Evolutionary conservation across 2,113 vertebrate species (phyloP), one percentile per base, ranked within the genome.

Genomic region (Triplophysa tibetana): DNA sequence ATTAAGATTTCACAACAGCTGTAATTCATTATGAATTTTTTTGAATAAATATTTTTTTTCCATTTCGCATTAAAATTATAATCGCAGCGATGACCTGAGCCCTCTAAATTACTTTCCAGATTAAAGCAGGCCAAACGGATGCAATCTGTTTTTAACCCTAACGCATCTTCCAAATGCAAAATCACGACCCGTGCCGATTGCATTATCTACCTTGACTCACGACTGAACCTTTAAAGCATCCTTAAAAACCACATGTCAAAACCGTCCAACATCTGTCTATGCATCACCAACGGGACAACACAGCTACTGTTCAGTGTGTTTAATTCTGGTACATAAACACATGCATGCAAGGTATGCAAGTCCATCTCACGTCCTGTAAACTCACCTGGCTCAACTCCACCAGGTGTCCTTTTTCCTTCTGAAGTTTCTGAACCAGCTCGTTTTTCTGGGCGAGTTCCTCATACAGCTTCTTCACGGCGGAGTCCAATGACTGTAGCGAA

Each of bases 371-470:
- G 10, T 6, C 0, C 43, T 12, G 10, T 11, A 24, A n/a, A 33
- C 90, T 86, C 77, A 93, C 93, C 91, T 93, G 89, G 68, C 89
- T 89, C 68, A 92, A 87, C 70, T 93, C 90, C 79, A 89, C 87
- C 78, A 93, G 85, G 77, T 92, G 90, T 11, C 91, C 89, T 33
- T 91, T 93, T 79, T 93, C 93, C 33, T 87, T 87, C 82, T 91
- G 89, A 21, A 92, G 86, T 78, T 88, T 91, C 73, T 88, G 85
- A 43, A 92, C 54, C 24, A 21, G 78, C 52, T 88, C 82, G 17
- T 90, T 89, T 50, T 56, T 89, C 65, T 88, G 90, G 29, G 80
- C 70, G 5, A 93, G 89, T 68, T 91, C 88, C 81, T 89, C 91
- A 0, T 86, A 81, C 68, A 92, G 89, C 80, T 83, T 89, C 82